Conservation (phyloP, 1,140 invertebrate species). For the Drosophila neocordata region DNA sequence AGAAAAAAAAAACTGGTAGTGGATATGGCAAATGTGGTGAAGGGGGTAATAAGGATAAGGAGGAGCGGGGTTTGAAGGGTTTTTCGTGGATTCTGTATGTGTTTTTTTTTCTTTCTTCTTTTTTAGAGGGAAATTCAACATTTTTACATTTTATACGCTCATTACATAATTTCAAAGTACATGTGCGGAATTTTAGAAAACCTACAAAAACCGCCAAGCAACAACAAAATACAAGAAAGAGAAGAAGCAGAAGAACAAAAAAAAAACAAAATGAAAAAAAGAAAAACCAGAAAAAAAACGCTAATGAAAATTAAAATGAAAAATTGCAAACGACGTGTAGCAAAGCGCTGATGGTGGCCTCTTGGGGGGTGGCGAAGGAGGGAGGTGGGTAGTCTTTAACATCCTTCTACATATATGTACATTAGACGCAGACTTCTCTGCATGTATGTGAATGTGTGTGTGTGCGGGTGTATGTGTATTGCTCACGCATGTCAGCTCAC, state of each 20-base stretch:
- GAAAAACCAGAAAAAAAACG: constrained; percentile 69
- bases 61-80: too few species aligned
- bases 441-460: constrained; percentile 20
- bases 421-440: constrained; percentile 60
- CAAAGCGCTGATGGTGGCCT: constrained; percentile 17
- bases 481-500: constrained; percentile 39
- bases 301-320: constrained; percentile 83
- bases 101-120: background rate
- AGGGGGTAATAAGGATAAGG: background rate
- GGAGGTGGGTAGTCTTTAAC: constrained; percentile 23
- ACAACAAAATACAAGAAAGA: background rate
- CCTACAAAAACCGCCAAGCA: constrained; percentile 26
- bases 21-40: constrained; percentile 5
- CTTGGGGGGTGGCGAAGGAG: background rate
- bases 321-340: constrained; percentile 81
- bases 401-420: constrained; percentile 42
- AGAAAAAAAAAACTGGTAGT: constrained; percentile 1
- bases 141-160: constrained; percentile 82
- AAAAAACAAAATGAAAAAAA: constrained; percentile 29
- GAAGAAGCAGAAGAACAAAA: too few species aligned
- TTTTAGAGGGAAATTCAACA: constrained; percentile 53
- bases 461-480: constrained; percentile 30
- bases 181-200: constrained; percentile 75
- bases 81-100: background rate
- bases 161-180: constrained; percentile 82